Evolutionary conservation across 2,888 invertebrate genomes (phyloP).

Genomic region (Falcaria lacertinaria): DNA sequence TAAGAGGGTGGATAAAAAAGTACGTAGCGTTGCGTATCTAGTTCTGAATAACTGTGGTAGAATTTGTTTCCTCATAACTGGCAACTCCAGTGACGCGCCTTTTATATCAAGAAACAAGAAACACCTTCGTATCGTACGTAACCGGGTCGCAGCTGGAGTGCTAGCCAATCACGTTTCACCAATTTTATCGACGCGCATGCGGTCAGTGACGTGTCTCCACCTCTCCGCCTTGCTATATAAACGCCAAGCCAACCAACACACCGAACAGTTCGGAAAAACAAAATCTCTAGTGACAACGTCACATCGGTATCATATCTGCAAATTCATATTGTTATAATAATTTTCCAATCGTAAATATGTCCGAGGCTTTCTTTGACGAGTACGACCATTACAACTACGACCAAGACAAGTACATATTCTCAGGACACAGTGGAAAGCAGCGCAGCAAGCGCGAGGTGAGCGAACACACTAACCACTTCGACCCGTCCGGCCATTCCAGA

Average conservation of each 20-base stretch:
- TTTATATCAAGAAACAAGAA: conserved; percentile 63
- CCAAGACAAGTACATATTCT: conserved; percentile 92
- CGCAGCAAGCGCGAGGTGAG: conserved; percentile 92
- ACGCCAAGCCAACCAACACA: conserved; percentile 24
- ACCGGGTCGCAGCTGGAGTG: conserved; percentile 49
- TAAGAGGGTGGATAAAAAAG: too few relatives aligned
- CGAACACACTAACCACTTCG: conserved; percentile 94
- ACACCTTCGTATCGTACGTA: conserved; percentile 52
- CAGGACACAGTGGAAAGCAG: conserved; percentile 94
- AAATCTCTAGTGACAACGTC: conserved; percentile 45
- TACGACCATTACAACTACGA: conserved; percentile 97
- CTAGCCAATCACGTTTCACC: conserved; percentile 64
- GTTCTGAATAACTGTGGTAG: too few relatives aligned
- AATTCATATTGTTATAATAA: conserved; percentile 28
- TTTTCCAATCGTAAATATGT: conserved; percentile 81
- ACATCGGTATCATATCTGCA: conserved; percentile 38
- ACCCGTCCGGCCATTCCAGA: conserved; percentile 95
- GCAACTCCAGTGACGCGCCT: conserved; percentile 44
- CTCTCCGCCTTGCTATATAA: conserved; percentile 54
- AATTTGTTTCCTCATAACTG: conserved; percentile 10
- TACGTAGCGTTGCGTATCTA: too few relatives aligned
- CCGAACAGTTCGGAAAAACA: conserved; percentile 50
- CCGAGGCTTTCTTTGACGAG: conserved; percentile 91
- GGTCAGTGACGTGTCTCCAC: conserved; percentile 68
- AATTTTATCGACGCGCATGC: conserved; percentile 74